Evolutionary conservation across 2,113 vertebrate species (phyloP), one percentile per base, ranked within the genome.

Genomic region (Pteronura brasiliensis): DNA sequence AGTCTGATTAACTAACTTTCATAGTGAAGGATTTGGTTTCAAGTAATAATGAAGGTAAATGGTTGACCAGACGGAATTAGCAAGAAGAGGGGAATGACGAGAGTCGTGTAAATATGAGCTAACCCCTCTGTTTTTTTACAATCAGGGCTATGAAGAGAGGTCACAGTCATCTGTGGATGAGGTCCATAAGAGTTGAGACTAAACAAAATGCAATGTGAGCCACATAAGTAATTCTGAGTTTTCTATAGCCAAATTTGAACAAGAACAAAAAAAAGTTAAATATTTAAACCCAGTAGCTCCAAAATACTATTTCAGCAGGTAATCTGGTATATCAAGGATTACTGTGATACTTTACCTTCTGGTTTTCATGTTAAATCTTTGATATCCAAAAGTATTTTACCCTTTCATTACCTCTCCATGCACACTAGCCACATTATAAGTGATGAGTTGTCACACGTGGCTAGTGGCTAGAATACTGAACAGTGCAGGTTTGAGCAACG

Each of bases 241-340:
- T 79, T 57, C 34, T 77, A 14, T 42, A 74, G 42, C 34, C 44
- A 55, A 63, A 52, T 76, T 83, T 90, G 89, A 11, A 95, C 59
- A 87, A 86, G 7, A 92, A 89, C 18, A 25, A 57, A 67, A 67
- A 34, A 44, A 57, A 95, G 31, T 49, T 76, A 88, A 86, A 34
- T 80, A 47, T 82, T 57, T 90, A 94, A 69, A 72, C 49, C 10
- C 20, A 71, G 67, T 90, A 71, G 39, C 47, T 76, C 80, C 20
- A 87, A 84, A 90, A 85, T 92, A 81, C 61, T 92, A 88, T 85
- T 80, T 96, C 87, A 93, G 77, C 18, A 23, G 77, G 21, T 84
- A 71, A 47, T 63, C 18, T 29, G 42, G 1, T n/a, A 20, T 90
- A 71, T 57, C 84, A 76, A 61, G 79, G 86, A 25, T 72, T 63